Percentiles rank a stretch among this genome's conserved stretches.
Evolutionary conservation across 2,113 vertebrate genomes (phyloP).

Genomic region (Entomyzon cyanotis): DNA sequence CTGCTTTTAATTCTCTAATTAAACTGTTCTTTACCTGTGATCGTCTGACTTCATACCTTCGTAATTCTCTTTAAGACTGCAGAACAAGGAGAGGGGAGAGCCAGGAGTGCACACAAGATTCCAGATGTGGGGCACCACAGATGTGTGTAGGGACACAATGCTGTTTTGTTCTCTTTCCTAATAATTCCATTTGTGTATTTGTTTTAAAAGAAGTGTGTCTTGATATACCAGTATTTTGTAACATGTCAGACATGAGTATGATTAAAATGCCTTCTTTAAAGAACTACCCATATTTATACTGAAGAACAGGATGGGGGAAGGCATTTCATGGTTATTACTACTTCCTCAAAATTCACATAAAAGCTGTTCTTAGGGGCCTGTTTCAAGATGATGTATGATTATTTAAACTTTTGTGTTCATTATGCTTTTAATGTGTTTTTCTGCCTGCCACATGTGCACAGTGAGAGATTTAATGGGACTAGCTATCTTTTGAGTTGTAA

Average conservation of each 20-base stretch:
- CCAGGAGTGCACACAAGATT: neutral
- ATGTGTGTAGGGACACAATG: neutral
- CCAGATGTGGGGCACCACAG: neutral
- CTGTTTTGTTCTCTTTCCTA: neutral
- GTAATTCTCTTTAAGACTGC: neutral
- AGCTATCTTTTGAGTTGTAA: slow-evolving; percentile 1
- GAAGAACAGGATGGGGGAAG: neutral
- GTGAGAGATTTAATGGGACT: slow-evolving; percentile 13
- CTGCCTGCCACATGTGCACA: neutral
- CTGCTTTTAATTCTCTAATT: neutral
- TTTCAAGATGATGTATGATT: slow-evolving; percentile 14
- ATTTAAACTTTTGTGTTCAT: slow-evolving; percentile 36
- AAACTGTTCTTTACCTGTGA: neutral
- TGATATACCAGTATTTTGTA: neutral
- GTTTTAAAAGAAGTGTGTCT: neutral
- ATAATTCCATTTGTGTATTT: neutral
- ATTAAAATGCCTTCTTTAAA: neutral
- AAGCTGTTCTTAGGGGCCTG: slow-evolving; percentile 16
- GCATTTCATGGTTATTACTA: slow-evolving; percentile 11
- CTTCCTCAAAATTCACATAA: slow-evolving; percentile 51
- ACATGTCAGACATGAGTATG: neutral
- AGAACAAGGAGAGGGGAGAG: neutral
- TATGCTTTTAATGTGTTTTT: slow-evolving; percentile 37
- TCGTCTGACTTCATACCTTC: neutral
- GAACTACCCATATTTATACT: neutral